Percentiles rank a stretch among this genome's conserved stretches.
phyloP scores from a whole-genome alignment of 53 echinoderm and acorn worm genomes.

The Paelopatides confundens region DNA sequence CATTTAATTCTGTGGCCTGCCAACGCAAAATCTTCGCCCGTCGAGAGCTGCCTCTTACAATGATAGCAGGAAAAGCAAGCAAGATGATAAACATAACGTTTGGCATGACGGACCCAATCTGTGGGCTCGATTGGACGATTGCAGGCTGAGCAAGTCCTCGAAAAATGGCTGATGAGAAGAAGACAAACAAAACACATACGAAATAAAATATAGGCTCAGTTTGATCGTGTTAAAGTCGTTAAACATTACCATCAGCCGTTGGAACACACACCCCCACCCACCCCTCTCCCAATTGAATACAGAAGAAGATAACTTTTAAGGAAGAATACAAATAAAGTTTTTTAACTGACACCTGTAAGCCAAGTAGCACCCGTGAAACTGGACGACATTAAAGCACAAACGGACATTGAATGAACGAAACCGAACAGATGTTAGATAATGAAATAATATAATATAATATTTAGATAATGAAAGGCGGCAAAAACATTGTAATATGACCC shows the following conservation, averaged over 20 bases:
- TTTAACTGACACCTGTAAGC: no score
- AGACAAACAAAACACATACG: background rate
- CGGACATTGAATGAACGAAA: no score
- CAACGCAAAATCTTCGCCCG: conserved; percentile 95
- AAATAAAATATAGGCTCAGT: background rate
- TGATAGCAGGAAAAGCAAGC: conserved; percentile 96
- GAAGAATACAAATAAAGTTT: no score
- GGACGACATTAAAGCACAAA: no score
- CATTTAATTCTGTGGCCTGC: conserved; percentile 80
- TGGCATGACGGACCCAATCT: conserved; percentile 93
- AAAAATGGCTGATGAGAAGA: conserved; percentile 65
- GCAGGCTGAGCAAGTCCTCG: conserved; percentile 82
- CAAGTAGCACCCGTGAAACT: no score
- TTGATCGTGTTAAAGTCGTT: background rate
- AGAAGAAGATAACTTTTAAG: no score
- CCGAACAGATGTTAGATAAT: no score
- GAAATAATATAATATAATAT: no score
- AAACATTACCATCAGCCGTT: background rate
- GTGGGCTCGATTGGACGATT: conserved; percentile 73
- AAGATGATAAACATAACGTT: conserved; percentile 84
- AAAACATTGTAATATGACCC: no score
- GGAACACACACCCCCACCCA: no score
- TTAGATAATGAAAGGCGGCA: no score
- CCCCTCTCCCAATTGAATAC: no score
- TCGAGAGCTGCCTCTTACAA: conserved; percentile 95